A percentile compares a stretch with the other conserved stretches of the same genome.
These are phyloP conservation scores for Urocolius indicus DNA, from an alignment of 2,113 vertebrate species.

Conservation along the genomic window DNA sequence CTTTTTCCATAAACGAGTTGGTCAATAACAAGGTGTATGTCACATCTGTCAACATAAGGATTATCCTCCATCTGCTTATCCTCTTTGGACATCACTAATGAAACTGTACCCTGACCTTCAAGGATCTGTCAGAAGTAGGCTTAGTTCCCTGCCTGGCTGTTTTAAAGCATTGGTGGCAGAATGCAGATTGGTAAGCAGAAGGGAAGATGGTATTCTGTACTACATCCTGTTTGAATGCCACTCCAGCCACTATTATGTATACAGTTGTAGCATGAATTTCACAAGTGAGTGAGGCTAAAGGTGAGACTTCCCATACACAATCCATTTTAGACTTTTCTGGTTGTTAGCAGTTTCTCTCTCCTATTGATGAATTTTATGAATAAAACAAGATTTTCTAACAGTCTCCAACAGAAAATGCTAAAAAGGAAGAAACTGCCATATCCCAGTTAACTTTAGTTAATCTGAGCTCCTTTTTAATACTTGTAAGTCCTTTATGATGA, in stretches of 20 bases:
- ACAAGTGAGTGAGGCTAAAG: not conserved
- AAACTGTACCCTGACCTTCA: slow-evolving; percentile 5
- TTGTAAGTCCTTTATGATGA: not conserved
- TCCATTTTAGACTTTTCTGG: not conserved
- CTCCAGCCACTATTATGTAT: not conserved
- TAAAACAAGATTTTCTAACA: not conserved
- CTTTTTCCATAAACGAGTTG: not conserved
- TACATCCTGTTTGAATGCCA: not conserved
- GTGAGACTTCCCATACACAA: not conserved
- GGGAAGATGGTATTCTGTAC: not conserved
- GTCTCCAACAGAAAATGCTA: not conserved
- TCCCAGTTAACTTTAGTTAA: not conserved
- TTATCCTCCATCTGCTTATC: slow-evolving; percentile 19
- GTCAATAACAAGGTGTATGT: slow-evolving; percentile 27
- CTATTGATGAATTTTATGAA: not conserved
- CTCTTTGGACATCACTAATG: slow-evolving; percentile 7
- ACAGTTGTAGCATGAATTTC: not conserved
- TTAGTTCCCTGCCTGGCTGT: not conserved
- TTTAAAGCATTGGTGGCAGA: not conserved
- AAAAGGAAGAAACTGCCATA: not conserved
- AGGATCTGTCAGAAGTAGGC: not conserved
- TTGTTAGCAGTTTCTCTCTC: not conserved
- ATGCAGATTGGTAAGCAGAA: not conserved
- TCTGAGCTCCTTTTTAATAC: not conserved
- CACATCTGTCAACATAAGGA: not conserved